Evolutionary conservation across 2,888 invertebrate species (phyloP).

Genomic region (Rhimphoctona megacephalus): DNA sequence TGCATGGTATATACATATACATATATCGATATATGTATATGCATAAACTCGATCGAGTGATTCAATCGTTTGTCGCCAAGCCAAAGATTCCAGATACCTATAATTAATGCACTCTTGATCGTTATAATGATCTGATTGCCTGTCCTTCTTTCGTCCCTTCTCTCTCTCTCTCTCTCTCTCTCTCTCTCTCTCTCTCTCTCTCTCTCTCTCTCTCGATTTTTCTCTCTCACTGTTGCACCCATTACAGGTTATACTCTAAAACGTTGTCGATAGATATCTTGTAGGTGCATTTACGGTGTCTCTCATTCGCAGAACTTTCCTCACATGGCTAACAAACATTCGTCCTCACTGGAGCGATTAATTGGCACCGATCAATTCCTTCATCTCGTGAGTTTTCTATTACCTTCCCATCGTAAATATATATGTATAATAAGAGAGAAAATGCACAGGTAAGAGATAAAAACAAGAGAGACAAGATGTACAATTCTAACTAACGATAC

Average conservation of each 20-base stretch:
- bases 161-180: not conserved
- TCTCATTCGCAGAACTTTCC: conserved; percentile 39
- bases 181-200: conserved; percentile 1
- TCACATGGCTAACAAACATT: conserved; percentile 13
- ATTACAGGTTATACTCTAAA: conserved; percentile 30
- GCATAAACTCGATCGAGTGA: conserved; percentile 57
- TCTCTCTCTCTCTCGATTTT: conserved; percentile 2
- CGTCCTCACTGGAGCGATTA: conserved; percentile 50
- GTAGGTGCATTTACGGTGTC: conserved; percentile 46
- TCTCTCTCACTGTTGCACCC: not conserved
- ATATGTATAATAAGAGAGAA: not conserved
- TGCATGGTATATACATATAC: not conserved
- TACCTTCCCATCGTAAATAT: not conserved
- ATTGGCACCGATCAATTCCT: conserved; percentile 63
- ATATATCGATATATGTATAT: conserved; percentile 5
- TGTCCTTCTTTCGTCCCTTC: conserved; percentile 15
- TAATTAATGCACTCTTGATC: conserved; percentile 67
- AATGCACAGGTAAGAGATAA: not conserved
- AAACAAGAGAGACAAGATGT: not conserved
- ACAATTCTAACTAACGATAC: conserved; percentile 1
- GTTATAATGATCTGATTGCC: conserved; percentile 59
- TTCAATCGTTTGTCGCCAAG: conserved; percentile 67
- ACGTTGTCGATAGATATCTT: conserved; percentile 56
- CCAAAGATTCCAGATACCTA: conserved; percentile 59
- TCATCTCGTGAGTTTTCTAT: conserved; percentile 52